Evolutionary conservation across 2,113 vertebrate genomes (phyloP), one percentile per base, ranked within the genome.

Genomic region (Lagopus muta): DNA sequence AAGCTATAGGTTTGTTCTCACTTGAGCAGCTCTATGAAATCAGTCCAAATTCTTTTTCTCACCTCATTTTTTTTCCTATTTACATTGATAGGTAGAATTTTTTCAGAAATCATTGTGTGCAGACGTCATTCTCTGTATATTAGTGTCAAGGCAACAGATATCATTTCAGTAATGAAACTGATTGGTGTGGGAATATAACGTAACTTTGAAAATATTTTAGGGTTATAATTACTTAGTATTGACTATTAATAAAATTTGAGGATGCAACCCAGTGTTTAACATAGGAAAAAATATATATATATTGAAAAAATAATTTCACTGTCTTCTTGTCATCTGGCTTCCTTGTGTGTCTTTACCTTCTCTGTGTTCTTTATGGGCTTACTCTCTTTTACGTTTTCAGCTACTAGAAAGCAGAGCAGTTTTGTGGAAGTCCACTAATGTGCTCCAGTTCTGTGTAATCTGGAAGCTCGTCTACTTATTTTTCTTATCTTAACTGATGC

Each of bases 1-100:
- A 67, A 28, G 55, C 34, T 74, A 2, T 45, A 70, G 14, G 2
- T 62, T 58, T 50, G 7, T 90, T 89, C 30, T 77, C 22, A 34
- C 12, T 89, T 0, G 11, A 57, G 32, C 1, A 0, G 5, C 47
- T 22, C 0, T 65, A 12, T 32, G 10, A 42, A 65, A 60, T 25
- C 65, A 73, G 57, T 9, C 25, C 16, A 27, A 83, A 13, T 50
- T 16, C 21, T 86, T 92, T 67, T 43, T 22, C 8, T 45, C 11
- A 11, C 4, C 1, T 9, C 2, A 2, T 16, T 38, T n/a, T 7
- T 47, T 54, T 45, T 17, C 10, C 24, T 73, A 2, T 74, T 80
- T 83, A 20, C 5, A 1, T 42, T 70, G 3, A 9, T 13, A 3
- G 62, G 7, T 70, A 77, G 11, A 58, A 27, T 55, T 83, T 86